Base-by-base conservation (phyloP, 1,140 invertebrate species). In the Ctenoplectra terminalis region DNA sequence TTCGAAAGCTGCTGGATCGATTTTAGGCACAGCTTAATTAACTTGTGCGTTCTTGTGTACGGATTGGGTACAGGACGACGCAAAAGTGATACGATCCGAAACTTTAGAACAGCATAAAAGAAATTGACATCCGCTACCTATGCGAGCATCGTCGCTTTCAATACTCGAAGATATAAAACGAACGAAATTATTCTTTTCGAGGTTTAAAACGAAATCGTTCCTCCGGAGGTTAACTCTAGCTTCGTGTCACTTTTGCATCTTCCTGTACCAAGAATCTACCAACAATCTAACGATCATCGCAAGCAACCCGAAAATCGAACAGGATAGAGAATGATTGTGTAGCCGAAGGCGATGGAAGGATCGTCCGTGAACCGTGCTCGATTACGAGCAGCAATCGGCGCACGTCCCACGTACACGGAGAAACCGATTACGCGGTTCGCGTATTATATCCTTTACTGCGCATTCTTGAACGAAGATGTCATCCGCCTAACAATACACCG, bases 381-480 rank as follows among this genome's bases (percentile, higher is more conserved):
- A 72, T 72, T 46, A 46, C 54, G 11, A 23, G 34, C 61, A 23
- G 20, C 76, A 46, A 34, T 40, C 76, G 23, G 5, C 48, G 67
- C n/a, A 9, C 70, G 37, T 67, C 74, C 74, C 70, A 69, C 54
- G 63, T 69, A 46, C 40, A 66, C n/a, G 15, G 23, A 61, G 77
- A 73, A n/a, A 26, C 52, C 69, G 69, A 80, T 80, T 73, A 73
- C 77, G 46, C 58, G 13, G 26, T 40, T n/a, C 72, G 75, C 48
- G 56, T 63, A 61, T 77, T 48, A 29, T 61, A 78, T 82, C 74
- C 75, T 70, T 40, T 70, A 64, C 66, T 61, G 75, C 76, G 64
- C 81, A 79, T 70, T 70, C 74, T 54, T 50, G 7, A 26, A 31
- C 58, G 72, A 46, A 40, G 79, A 76, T 76, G 71, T 81, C 79